These are phyloP conservation scores for Agrotis segetum DNA, from an alignment of 2,888 invertebrate genomes.

Conservation along the genomic window DNA sequence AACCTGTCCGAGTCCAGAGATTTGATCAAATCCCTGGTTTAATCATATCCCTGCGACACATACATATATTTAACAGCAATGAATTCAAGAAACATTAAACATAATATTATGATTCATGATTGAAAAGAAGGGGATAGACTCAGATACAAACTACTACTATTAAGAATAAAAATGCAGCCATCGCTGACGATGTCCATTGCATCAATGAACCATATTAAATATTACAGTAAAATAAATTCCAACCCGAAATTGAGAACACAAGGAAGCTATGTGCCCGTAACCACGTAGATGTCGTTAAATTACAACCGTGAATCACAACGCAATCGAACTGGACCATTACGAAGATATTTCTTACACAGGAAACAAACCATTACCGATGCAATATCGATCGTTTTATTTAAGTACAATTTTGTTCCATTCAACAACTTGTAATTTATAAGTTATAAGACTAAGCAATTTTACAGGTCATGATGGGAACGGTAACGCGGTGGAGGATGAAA, in stretches of 20 bases:
- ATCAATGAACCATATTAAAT: background rate
- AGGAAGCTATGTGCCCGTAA: conserved; percentile 45
- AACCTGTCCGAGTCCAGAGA: no score
- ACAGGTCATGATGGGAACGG: conserved; percentile 33
- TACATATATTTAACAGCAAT: no score
- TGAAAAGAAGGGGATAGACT: no score
- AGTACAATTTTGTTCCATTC: conserved; percentile 60
- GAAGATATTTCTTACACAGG: conserved; percentile 66
- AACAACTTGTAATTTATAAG: conserved; percentile 56
- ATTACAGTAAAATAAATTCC: conserved; percentile 25
- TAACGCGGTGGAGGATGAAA: conserved; percentile 25
- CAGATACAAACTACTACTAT: no score
- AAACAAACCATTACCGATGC: conserved; percentile 66
- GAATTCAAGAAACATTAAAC: no score
- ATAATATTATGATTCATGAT: no score
- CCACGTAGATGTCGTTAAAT: conserved; percentile 59
- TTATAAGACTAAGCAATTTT: conserved; percentile 50
- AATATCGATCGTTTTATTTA: conserved; percentile 68
- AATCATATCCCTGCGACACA: no score
- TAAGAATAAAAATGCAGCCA: background rate
- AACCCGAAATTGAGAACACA: conserved; percentile 42
- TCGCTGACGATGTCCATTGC: background rate
- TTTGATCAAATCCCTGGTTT: no score
- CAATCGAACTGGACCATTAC: conserved; percentile 54
- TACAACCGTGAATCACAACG: conserved; percentile 58